Base-by-base conservation (phyloP, 2,113 vertebrate genomes). In the Epinephelus cyanopodus region DNA sequence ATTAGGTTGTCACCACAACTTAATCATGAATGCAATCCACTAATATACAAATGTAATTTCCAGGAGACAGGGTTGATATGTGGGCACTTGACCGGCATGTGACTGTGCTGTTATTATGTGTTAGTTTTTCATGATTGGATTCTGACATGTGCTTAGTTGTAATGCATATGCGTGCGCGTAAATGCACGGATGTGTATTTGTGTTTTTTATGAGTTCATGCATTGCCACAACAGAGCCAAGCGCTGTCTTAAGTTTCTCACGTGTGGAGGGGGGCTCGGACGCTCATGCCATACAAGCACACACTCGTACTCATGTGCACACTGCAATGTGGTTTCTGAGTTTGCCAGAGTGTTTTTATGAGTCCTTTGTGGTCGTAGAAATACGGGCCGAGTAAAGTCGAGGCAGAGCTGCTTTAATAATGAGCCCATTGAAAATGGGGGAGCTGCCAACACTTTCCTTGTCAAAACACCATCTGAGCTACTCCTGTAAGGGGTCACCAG, bases 271-370 rank as follows among this genome's bases (percentile, higher is more conserved):
- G 64, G 68, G 65, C 48, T 69, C 17, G n/a, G 52, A 65, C 60
- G 50, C 54, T 62, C 39, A 29, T 2, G 2, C 37, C 68, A 67
- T 27, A 66, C 74, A 79, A 50, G 72, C 69, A 84, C 62, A 54
- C 60, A 62, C 67, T 25, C 42, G 53, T 9, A 68, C 76, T 39
- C 61, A 11, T 70, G 62, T 63, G 76, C 70, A 75, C 29, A 18
- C 88, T 61, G 81, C 70, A 83, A 65, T 63, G 39, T 79, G 86
- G 77, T 88, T 90, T 83, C 87, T 79, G 74, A 92, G 74, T 86
- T 79, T 68, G 85, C 83, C 92, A 84, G 65, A 79, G 82, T 87
- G 74, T 89, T 93, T 93, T 94, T 93, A 94, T 85, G 92, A 85
- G 75, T 81, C 92, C 89, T 88, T 70, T 89, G 92, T 83, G 92